A percentile compares a stretch with the other conserved stretches of the same genome.
These are phyloP conservation scores for Xiphorhynchus elegans DNA, from an alignment of 2,113 vertebrate genomes.

Conservation along the genomic window DNA sequence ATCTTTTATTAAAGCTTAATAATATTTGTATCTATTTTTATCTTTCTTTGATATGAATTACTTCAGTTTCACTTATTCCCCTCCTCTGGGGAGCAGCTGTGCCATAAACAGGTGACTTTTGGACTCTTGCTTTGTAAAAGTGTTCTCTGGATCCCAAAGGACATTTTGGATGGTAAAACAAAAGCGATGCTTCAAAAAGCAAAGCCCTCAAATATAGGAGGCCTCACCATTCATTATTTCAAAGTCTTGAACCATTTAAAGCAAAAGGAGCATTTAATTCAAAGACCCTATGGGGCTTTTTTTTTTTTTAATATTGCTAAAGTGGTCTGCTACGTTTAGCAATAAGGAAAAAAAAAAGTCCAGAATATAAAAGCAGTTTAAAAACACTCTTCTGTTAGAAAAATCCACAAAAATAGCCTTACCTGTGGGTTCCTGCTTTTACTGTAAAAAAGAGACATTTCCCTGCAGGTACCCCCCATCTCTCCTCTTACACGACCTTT, in stretches of 20 bases:
- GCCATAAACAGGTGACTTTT: background rate
- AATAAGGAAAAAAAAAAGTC: background rate
- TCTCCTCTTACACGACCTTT: background rate
- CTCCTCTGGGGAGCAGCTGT: background rate
- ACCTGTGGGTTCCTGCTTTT: background rate
- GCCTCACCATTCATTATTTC: background rate
- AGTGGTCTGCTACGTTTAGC: background rate
- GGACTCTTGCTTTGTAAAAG: background rate
- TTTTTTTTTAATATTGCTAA: background rate
- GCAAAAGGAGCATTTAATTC: constrained; percentile 22
- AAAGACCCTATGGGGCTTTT: background rate
- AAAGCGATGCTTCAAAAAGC: background rate
- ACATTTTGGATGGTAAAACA: constrained; percentile 28
- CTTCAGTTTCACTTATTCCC: background rate
- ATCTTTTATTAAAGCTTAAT: background rate
- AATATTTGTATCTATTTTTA: background rate
- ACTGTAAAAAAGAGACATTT: background rate
- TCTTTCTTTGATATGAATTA: background rate
- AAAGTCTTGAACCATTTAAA: constrained; percentile 22
- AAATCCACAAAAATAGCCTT: constrained; percentile 12
- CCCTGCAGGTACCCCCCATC: background rate
- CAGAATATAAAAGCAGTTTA: background rate
- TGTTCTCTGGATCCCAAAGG: background rate
- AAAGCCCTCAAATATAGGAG: background rate
- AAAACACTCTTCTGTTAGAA: background rate